Conservation (phyloP, 2,888 invertebrate genomes). For the Campaea margaritaria region DNA sequence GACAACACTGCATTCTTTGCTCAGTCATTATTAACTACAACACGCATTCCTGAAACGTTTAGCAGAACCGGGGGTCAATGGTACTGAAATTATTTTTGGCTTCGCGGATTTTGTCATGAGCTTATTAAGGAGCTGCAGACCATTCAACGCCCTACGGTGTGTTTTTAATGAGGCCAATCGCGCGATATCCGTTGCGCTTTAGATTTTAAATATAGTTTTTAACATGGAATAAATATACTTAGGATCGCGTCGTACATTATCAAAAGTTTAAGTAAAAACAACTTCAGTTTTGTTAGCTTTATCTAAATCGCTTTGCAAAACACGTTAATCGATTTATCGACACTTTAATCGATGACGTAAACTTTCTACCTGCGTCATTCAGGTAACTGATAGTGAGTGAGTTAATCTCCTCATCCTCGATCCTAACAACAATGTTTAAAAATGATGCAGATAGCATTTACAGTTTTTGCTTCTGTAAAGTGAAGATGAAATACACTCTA, state of each 20-base stretch:
- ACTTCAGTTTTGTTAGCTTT: not conserved
- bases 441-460: too few relatives aligned
- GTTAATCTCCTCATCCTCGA: constrained; percentile 4
- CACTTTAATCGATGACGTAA: constrained; percentile 19
- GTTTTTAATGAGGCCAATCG: constrained; percentile 25
- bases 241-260: too few relatives aligned
- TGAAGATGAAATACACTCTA: too few relatives aligned
- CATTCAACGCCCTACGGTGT: constrained; percentile 20
- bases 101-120: constrained; percentile 47
- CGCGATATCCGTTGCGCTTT: constrained; percentile 24
- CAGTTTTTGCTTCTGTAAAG: too few relatives aligned
- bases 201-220: constrained; percentile 12
- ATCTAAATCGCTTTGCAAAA: constrained; percentile 3
- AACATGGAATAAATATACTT: not conserved
- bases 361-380: constrained; percentile 20
- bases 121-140: constrained; percentile 32
- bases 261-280: too few relatives aligned
- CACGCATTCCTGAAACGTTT: constrained; percentile 53
- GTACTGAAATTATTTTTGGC: constrained; percentile 56
- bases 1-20: constrained; percentile 64
- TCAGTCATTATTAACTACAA: constrained; percentile 53
- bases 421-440: too few relatives aligned
- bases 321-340: not conserved
- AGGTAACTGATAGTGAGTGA: constrained; percentile 29
- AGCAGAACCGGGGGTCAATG: constrained; percentile 61